phyloP scores from a whole-genome alignment of 2,888 invertebrate species.

The Calameuta idolon region DNA sequence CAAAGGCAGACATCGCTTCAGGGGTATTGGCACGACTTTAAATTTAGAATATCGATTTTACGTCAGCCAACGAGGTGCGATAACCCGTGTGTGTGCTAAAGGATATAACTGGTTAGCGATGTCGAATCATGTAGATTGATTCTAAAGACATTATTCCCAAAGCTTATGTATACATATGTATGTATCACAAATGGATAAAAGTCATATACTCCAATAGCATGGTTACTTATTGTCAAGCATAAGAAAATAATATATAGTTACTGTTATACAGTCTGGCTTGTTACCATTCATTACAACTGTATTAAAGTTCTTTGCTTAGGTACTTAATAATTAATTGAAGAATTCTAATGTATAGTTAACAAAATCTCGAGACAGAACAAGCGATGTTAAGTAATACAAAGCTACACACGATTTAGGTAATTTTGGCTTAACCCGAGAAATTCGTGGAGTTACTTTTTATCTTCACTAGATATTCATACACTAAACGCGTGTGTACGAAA shows the following conservation, averaged over 20 bases:
- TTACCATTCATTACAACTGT: too few relatives aligned
- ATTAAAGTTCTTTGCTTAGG: too few relatives aligned
- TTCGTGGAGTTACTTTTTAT: not conserved
- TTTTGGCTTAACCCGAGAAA: not conserved
- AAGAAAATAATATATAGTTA: not conserved
- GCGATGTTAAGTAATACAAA: too few relatives aligned
- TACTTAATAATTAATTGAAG: too few relatives aligned
- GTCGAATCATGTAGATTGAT: not conserved
- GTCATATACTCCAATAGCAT: not conserved
- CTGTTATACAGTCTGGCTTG: not conserved
- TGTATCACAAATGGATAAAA: not conserved
- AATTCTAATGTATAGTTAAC: too few relatives aligned
- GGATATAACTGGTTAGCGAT: not conserved
- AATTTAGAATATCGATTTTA: slow-evolving; percentile 40
- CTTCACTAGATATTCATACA: not conserved
- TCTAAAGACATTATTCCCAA: slow-evolving; percentile 1
- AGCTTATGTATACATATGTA: not conserved
- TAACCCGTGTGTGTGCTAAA: slow-evolving; percentile 15
- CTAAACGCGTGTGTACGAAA: not conserved
- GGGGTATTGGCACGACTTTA: slow-evolving; percentile 27
- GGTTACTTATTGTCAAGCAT: not conserved
- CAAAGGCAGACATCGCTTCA: not conserved
- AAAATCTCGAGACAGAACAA: too few relatives aligned
- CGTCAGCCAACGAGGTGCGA: slow-evolving; percentile 6
- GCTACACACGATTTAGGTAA: not conserved